These are phyloP conservation scores for Camponotus pennsylvanicus DNA, from an alignment of 1,140 invertebrate genomes.

Conservation along the genomic window DNA sequence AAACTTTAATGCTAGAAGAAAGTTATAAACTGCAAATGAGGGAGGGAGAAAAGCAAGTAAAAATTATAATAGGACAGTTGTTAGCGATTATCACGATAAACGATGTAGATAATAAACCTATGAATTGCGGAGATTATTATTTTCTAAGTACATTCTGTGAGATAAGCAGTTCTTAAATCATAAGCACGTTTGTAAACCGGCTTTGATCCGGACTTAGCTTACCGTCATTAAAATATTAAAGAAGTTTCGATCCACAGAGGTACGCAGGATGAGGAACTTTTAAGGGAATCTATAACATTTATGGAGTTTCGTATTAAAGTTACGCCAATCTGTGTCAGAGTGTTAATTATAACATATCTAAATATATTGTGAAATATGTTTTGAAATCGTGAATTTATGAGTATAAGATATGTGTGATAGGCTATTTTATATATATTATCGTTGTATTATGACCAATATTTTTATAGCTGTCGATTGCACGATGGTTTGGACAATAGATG, in stretches of 20 bases:
- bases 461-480: not conserved
- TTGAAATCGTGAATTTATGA: not conserved
- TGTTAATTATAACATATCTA: not conserved
- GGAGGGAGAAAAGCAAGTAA: not conserved
- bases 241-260: conserved; percentile 14
- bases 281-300: conserved; percentile 25
- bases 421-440: not conserved
- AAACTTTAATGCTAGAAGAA: conserved; percentile 22
- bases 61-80: conserved; percentile 30
- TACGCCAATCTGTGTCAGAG: conserved; percentile 2
- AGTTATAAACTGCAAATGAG: conserved; percentile 10
- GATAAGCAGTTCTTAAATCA: conserved; percentile 35
- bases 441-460: not conserved
- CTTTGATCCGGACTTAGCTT: conserved; percentile 15
- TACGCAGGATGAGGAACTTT: conserved; percentile 13
- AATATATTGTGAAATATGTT: not conserved
- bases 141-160: not conserved
- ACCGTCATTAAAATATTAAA: conserved; percentile 50
- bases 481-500: not conserved
- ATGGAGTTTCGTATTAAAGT: conserved; percentile 24
- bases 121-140: conserved; percentile 41
- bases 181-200: conserved; percentile 33
- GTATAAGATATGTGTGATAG: not conserved
- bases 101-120: conserved; percentile 45
- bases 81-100: conserved; percentile 45